Evolutionary conservation across 2,888 invertebrate genomes (phyloP).

Genomic region (Elgonia sp.): DNA sequence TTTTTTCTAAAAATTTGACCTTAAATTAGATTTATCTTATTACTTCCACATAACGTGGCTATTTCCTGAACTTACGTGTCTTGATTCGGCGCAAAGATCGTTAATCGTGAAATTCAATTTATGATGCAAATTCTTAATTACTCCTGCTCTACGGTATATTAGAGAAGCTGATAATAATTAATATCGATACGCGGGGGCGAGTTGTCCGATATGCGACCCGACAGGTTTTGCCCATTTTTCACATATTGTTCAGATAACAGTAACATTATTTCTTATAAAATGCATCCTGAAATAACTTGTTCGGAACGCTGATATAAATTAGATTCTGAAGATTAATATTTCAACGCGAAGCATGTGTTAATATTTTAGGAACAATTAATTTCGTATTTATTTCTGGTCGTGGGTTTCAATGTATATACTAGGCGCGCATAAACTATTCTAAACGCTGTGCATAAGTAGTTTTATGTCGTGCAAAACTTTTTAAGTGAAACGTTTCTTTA

Average conservation of each 20-base stretch:
- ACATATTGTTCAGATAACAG: constrained; percentile 56
- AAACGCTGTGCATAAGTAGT: constrained; percentile 30
- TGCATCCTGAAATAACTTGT: constrained; percentile 49
- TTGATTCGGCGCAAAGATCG: constrained; percentile 68
- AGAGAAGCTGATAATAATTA: constrained; percentile 72
- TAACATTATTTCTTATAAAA: constrained; percentile 55
- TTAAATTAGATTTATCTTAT: constrained; percentile 59
- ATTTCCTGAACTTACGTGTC: constrained; percentile 59
- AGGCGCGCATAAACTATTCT: constrained; percentile 30
- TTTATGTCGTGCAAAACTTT: constrained; percentile 1
- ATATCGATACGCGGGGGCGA: constrained; percentile 73
- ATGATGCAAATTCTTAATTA: constrained; percentile 73
- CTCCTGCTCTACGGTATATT: constrained; percentile 62
- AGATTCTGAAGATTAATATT: constrained; percentile 39
- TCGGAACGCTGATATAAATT: constrained; percentile 7
- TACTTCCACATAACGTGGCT: constrained; percentile 33
- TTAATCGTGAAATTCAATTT: constrained; percentile 71
- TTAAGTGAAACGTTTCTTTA: constrained; percentile 43
- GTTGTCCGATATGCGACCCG: constrained; percentile 49
- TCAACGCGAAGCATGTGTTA: constrained; percentile 21
- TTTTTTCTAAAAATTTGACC: too few relatives aligned
- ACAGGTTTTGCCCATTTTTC: constrained; percentile 60
- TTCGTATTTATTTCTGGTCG: not conserved
- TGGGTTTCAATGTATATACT: constrained; percentile 7
- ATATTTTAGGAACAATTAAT: constrained; percentile 50